Base-by-base conservation (phyloP, 2,113 vertebrate genomes). In the Anolis sagrei region DNA sequence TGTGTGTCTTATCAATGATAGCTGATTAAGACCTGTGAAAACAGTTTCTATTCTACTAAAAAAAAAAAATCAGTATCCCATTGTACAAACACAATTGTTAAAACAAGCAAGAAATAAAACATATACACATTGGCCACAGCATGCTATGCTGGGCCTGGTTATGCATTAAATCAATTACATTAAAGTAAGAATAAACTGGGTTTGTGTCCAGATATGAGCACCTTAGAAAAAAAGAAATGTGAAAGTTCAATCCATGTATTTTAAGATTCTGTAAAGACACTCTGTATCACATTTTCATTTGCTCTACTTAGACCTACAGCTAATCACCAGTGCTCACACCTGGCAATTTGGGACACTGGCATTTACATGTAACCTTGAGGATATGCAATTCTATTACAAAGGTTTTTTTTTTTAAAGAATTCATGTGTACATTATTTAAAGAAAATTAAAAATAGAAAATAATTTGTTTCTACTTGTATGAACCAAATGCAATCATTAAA, bases 291-390 rank as follows among this genome's bases (percentile, higher is more conserved):
- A 81, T 81, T 80, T 81, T 66, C 44, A 75, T 80, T 75, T 81
- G 48, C 58, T 74, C 69, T 86, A 39, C 74, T 80, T 86, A 69
- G 84, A 80, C 58, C 58, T 74, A 18, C 39, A 36, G 39, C 84
- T 81, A 86, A 86, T 86, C 75, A 75, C 69, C 72, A 51, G 58
- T 29, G 39, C 77, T 72, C 74, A 11, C 77, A 80, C 77, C 69
- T 80, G 58, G 69, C 80, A 69, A 86, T 81, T 80, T 86, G 78
- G 70, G 84, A 49, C 69, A 51, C n/a, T 86, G 77, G 70, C 84
- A 86, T 86, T 86, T 81, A 64, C 70, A 54, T 21, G n/a, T 75
- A 80, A 86, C 84, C 84, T 86, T 81, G 75, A 81, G 70, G 78
- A 66, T 36, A 86, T 36, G 34, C 14, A 19, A 27, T 75, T 80